Base-by-base conservation (phyloP, 1,140 invertebrate genomes). In the Luehdorfia chinensis region DNA sequence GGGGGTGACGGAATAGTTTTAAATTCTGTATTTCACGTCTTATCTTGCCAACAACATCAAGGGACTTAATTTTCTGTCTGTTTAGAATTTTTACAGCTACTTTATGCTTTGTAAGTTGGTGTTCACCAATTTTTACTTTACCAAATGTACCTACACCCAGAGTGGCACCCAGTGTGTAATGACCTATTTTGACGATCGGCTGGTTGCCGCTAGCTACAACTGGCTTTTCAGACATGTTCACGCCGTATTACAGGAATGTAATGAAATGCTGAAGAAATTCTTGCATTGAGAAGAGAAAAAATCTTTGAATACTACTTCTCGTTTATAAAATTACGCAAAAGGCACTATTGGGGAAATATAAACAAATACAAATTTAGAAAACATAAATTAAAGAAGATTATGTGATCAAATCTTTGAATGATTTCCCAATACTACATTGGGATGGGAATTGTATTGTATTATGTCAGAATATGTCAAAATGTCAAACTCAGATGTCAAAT, bases 11-110 rank as follows among this genome's bases (percentile, higher is more conserved):
- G 76, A 99, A 99, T 1, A 99, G 89, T 76, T 99, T 99, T 1
- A 99, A 90, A 89, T 99, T 99, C 84, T 99, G 98, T 72, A 99
- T 99, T 88, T 99, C 98, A 47, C 98, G 89, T 34, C 97, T 90
- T 58, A 99, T 99, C 88, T 99, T 99, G 1, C 97, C 96, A 28
- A 99, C 98, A 1, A 99, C 98, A 92, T 99, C 98, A 1, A 99
- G 88, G 73, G 95, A 98, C 87, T 99, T 99, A 23, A 99, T 99
- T 84, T 99, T 99, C 68, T 99, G 96, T 14, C 98, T 90, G 84
- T 99, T 99, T 14, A 99, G 86, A 56, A 99, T 99, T 87, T 99
- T 99, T 0, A 99, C 96, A 15, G 98, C 98, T 23, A 99, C 98
- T 89, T 99, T 99, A 75, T 99, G 97, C 50, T 96, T 96, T 4